Conservation (phyloP, 2,797 vertebrate species). For the Masticophis lateralis region DNA sequence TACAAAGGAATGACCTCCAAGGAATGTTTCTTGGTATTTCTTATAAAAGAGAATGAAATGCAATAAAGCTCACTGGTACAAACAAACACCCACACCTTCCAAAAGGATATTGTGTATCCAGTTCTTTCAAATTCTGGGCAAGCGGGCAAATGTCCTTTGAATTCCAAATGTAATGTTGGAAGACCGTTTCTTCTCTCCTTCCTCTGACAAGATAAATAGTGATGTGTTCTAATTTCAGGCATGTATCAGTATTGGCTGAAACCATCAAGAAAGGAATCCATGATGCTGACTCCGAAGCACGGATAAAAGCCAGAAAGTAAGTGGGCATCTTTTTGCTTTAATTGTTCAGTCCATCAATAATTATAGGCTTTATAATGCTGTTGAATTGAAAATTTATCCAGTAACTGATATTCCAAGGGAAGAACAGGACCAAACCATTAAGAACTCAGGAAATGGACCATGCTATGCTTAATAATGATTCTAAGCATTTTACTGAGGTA, state of each 20-base stretch:
- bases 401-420: background rate
- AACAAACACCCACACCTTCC: conserved; percentile 24
- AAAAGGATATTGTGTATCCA: conserved; percentile 21
- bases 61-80: conserved; percentile 43
- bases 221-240: conserved; percentile 79
- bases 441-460: background rate
- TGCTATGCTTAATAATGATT: background rate
- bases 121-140: background rate
- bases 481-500: background rate
- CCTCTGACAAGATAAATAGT: conserved; percentile 42
- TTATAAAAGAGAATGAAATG: conserved; percentile 36
- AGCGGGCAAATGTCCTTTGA: conserved; percentile 13
- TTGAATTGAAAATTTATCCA: background rate
- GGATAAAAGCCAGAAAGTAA: conserved; percentile 97
- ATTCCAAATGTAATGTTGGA: background rate
- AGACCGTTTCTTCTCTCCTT: background rate
- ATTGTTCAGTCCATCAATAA: background rate
- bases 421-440: background rate
- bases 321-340: conserved; percentile 54
- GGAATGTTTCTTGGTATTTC: conserved; percentile 57
- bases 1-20: conserved; percentile 64
- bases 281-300: conserved; percentile 94
- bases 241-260: conserved; percentile 93
- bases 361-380: background rate
- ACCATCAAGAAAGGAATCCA: conserved; percentile 98